phyloP scores from a whole-genome alignment of 2,113 vertebrate species.

The Lophochroa leadbeateri region DNA sequence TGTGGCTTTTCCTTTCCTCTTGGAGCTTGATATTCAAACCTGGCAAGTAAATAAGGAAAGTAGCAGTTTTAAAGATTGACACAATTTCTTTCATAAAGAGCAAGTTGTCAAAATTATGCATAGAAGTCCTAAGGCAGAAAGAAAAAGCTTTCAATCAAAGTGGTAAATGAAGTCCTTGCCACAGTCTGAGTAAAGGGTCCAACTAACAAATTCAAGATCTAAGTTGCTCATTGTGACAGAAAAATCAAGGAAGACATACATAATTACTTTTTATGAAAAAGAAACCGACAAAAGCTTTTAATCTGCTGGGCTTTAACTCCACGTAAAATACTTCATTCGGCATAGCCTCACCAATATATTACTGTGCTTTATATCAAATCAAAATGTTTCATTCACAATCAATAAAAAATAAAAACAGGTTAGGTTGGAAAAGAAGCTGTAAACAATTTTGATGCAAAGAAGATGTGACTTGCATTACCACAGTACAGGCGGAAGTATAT shows the following conservation, averaged over 20 bases:
- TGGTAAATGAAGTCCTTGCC: constrained; percentile 63
- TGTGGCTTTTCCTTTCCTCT: constrained; percentile 6
- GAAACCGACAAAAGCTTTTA: constrained; percentile 39
- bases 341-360: neutral
- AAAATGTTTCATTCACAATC: constrained; percentile 22
- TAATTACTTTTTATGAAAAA: constrained; percentile 59
- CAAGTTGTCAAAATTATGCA: constrained; percentile 61
- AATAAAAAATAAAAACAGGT: neutral
- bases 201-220: constrained; percentile 29
- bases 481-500: neutral
- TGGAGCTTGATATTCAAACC: constrained; percentile 51
- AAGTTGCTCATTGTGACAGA: constrained; percentile 2
- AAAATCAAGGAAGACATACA: constrained; percentile 30
- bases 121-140: constrained; percentile 48
- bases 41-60: constrained; percentile 48
- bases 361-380: neutral
- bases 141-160: constrained; percentile 46
- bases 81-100: constrained; percentile 64
- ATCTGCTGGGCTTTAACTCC: neutral
- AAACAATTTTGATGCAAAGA: neutral
- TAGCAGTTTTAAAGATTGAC: constrained; percentile 59
- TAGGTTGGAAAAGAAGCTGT: neutral
- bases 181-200: constrained; percentile 30
- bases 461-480: neutral
- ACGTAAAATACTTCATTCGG: constrained; percentile 15